Conservation (phyloP, 2,113 vertebrate genomes). For the Oncorhynchus tshawytscha region DNA sequence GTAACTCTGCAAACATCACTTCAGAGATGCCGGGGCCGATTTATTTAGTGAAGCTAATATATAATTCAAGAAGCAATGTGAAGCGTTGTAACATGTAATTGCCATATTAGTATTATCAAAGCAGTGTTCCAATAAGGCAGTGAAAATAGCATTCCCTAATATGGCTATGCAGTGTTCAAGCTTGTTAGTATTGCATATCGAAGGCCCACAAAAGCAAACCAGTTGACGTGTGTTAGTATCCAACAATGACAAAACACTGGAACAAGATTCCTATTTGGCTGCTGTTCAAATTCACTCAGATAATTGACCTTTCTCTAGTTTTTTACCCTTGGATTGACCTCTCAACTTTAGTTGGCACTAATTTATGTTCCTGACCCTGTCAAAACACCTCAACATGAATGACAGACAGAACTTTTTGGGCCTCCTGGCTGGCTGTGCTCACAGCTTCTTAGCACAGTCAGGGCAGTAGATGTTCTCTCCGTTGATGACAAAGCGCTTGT, state of each 20-base stretch:
- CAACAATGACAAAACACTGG: constrained; percentile 5
- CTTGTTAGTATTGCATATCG: constrained; percentile 24
- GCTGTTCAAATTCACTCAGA: neutral
- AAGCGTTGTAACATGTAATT: constrained; percentile 22
- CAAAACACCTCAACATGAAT: neutral
- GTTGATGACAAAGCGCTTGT: constrained; percentile 92
- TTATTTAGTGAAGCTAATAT: constrained; percentile 30
- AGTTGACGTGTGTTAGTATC: constrained; percentile 15
- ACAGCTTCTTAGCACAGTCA: constrained; percentile 93
- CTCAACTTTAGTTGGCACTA: neutral
- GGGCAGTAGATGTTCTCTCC: constrained; percentile 89
- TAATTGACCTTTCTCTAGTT: neutral
- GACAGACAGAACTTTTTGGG: neutral
- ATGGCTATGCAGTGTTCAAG: neutral
- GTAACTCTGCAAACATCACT: neutral
- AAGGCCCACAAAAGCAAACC: constrained; percentile 1
- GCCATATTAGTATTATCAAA: constrained; percentile 10
- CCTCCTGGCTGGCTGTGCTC: constrained; percentile 44
- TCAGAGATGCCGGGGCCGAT: neutral
- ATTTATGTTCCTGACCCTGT: too few relatives aligned
- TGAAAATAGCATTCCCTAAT: constrained; percentile 16
- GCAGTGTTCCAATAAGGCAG: constrained; percentile 44
- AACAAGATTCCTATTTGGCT: neutral
- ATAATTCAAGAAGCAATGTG: constrained; percentile 29
- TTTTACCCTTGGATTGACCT: neutral